A percentile compares a stretch with the other conserved stretches of the same genome.
Evolutionary conservation across 2,888 invertebrate species (phyloP).

Genomic region (Liposcelis brunnea): DNA sequence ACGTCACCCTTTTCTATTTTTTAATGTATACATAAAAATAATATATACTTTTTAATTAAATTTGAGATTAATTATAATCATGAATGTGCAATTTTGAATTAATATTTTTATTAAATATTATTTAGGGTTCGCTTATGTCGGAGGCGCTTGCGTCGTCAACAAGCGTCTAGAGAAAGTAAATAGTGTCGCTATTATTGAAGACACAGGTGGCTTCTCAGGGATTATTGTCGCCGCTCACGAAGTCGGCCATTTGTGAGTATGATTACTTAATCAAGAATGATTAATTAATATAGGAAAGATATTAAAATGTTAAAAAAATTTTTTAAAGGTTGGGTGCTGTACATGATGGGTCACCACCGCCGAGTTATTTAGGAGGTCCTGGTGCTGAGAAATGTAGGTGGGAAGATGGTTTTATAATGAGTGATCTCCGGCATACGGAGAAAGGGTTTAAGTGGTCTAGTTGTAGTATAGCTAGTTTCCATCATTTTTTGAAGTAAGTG

Average conservation of each 20-base stretch:
- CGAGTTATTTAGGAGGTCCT: slow-evolving; percentile 83
- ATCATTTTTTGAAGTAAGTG: slow-evolving; percentile 82
- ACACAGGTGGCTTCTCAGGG: slow-evolving; percentile 89
- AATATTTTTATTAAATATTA: too few species aligned
- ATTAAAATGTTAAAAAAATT: not conserved
- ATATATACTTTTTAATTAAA: slow-evolving; percentile 4
- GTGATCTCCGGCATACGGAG: slow-evolving; percentile 83
- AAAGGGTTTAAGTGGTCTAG: slow-evolving; percentile 90
- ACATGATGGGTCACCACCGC: slow-evolving; percentile 91
- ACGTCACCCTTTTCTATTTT: slow-evolving; percentile 7
- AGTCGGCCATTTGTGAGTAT: slow-evolving; percentile 87
- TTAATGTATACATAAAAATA: slow-evolving; percentile 5
- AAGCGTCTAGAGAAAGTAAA: slow-evolving; percentile 90
- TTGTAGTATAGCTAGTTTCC: slow-evolving; percentile 83
- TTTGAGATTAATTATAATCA: slow-evolving; percentile 8
- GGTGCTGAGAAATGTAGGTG: slow-evolving; percentile 88
- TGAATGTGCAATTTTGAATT: too few species aligned
- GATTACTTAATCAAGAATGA: too few species aligned
- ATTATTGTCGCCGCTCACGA: slow-evolving; percentile 94
- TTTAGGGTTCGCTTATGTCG: slow-evolving; percentile 87
- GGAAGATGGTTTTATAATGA: slow-evolving; percentile 95
- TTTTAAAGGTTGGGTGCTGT: slow-evolving; percentile 68
- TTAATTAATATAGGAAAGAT: not conserved
- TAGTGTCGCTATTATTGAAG: slow-evolving; percentile 90
- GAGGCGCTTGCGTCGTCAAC: slow-evolving; percentile 90